Base-by-base conservation (phyloP, 2,797 vertebrate genomes). In the Catharus ustulatus region DNA sequence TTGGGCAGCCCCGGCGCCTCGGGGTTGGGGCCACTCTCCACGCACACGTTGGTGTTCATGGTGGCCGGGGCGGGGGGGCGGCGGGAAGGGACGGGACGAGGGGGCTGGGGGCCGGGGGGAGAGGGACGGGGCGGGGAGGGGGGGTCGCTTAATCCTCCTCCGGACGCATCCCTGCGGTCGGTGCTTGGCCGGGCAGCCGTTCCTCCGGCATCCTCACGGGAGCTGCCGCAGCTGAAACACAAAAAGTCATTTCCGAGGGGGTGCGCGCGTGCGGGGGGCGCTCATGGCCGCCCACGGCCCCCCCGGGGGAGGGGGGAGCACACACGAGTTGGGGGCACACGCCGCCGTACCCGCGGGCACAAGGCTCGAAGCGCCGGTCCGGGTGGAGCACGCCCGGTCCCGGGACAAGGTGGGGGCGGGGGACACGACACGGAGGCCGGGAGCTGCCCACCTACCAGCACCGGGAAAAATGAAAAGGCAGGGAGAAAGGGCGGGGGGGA, bases 1-100 rank as follows among this genome's bases (percentile, higher is more conserved):
- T 99, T 99, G 97, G 99, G 99, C 98, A 99, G 97, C 51, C 51
- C 51, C 51, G 51, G 51, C 51, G 99, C 97, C 84, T 99, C 99
- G 83, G 98, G 98, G 94, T 98, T 98, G 96, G 51, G 51, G 51
- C 51, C 51, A 30, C 51, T 52, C 29, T 52, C 51, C 51, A 52
- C 51, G 17, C 51, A 52, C 27, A 52, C 51, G 49, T 49, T 51
- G 49, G 49, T 51, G 49, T 51, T 99, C 98, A 99, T 98, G 98
- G 98, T 98, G 96, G 98, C 98, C 98, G 98, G 98, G 95, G 97
- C 96, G n/a, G 96, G 97, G 9, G 67, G 87, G 36, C 34, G 57
- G 57, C 45, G 68, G 90, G 55, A 54, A 81, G 90, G 97, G 97
- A 94, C 95, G 91, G 91, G n/a, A n/a, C n/a, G n/a, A n/a, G n/a